A percentile compares a stretch with the other conserved stretches of the same genome.
phyloP scores from a whole-genome alignment of 2,888 invertebrate genomes.

The Selenia dentaria region DNA sequence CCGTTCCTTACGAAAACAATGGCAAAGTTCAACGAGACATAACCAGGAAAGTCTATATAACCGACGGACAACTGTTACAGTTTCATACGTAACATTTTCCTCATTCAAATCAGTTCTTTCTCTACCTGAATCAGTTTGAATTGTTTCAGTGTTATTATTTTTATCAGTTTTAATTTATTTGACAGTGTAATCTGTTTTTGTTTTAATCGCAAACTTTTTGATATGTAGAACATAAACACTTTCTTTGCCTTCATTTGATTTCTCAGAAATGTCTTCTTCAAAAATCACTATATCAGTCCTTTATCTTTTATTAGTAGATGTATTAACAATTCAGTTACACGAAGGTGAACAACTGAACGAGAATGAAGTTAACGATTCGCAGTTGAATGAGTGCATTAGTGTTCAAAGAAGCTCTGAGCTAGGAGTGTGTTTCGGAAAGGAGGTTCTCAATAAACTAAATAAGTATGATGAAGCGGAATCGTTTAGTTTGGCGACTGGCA shows the following conservation, averaged over 20 bases:
- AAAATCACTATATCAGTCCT: conserved; percentile 8
- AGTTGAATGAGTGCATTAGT: conserved; percentile 71
- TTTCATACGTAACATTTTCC: conserved; percentile 64
- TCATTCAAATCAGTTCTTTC: conserved; percentile 54
- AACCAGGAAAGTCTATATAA: conserved; percentile 82
- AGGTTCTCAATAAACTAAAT: conserved; percentile 87
- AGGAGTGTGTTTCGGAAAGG: conserved; percentile 88
- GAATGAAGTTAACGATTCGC: conserved; percentile 58
- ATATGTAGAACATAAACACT: conserved; percentile 15
- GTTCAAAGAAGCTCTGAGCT: conserved; percentile 69
- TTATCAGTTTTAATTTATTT: neutral
- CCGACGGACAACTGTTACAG: conserved; percentile 58
- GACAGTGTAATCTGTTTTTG: too few relatives aligned
- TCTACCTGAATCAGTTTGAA: conserved; percentile 6
- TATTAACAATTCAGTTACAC: conserved; percentile 67
- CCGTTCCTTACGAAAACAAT: conserved; percentile 62
- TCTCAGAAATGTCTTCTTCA: conserved; percentile 33
- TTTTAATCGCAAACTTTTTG: conserved; percentile 13
- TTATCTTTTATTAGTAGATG: conserved; percentile 47
- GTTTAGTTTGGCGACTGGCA: conserved; percentile 86
- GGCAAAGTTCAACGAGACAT: conserved; percentile 81
- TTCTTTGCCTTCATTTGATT: neutral
- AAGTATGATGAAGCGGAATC: conserved; percentile 87
- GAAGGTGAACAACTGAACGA: conserved; percentile 67
- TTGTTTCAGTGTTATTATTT: neutral